Evolutionary conservation across 2,888 invertebrate genomes (phyloP).

Genomic region (Scaptodrosophila latifasciaeformis): DNA sequence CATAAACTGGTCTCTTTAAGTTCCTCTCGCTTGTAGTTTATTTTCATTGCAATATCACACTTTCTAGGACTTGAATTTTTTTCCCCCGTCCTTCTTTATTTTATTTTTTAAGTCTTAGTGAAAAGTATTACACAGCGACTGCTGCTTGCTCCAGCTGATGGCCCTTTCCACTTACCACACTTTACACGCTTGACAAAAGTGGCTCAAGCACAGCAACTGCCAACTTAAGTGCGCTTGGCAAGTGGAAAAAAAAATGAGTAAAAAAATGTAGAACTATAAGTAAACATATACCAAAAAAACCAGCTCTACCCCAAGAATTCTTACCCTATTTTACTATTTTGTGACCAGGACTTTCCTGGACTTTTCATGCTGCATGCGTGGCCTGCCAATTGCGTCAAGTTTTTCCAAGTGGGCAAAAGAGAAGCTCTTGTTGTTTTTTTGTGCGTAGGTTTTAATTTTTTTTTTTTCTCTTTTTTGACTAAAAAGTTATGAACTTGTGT

Average conservation of each 20-base stretch:
- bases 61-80: conserved; percentile 8
- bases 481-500: conserved; percentile 62
- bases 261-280: neutral
- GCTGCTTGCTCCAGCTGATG: too few relatives aligned
- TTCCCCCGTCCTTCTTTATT: neutral
- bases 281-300: neutral
- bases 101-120: neutral
- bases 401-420: conserved; percentile 3
- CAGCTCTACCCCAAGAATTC: too few relatives aligned
- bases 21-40: conserved; percentile 34
- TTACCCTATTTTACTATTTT: too few relatives aligned
- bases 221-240: neutral
- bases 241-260: neutral
- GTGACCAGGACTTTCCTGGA: too few relatives aligned
- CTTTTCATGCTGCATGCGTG: conserved; percentile 36
- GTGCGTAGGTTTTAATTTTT: neutral
- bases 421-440: neutral
- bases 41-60: conserved; percentile 46
- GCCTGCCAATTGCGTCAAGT: conserved; percentile 24
- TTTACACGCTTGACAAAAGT: conserved; percentile 14
- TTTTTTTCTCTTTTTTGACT: conserved; percentile 14
- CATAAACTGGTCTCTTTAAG: too few relatives aligned
- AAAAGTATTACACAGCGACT: too few relatives aligned
- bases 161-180: neutral
- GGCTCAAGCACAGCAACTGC: conserved; percentile 25